Evolutionary conservation across 92 coral and sea anemone genomes (phyloP).

Genomic region (Phenganax marumi): DNA sequence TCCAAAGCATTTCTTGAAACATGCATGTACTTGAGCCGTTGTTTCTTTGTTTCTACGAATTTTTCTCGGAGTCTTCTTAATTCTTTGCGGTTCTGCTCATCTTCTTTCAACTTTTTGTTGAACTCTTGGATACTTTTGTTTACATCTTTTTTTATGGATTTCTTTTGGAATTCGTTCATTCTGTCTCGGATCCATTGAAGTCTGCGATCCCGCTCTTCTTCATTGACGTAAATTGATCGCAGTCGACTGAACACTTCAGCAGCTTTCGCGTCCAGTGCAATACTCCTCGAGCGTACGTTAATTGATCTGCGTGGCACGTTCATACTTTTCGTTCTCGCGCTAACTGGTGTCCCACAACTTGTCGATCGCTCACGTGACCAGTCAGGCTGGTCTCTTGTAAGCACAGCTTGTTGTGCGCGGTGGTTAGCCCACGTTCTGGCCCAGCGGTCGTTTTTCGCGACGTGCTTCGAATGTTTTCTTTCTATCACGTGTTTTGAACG

Average conservation of each 20-base stretch:
- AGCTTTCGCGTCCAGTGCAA: constrained; percentile 74
- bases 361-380: constrained; percentile 18
- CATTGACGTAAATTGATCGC: constrained; percentile 77
- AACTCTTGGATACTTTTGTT: constrained; percentile 69
- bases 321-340: background rate
- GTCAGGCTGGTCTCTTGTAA: constrained; percentile 40
- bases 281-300: background rate
- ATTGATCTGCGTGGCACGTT: background rate
- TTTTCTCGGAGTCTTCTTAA: constrained; percentile 73
- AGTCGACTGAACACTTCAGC: constrained; percentile 67
- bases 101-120: constrained; percentile 63
- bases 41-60: constrained; percentile 66
- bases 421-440: constrained; percentile 85
- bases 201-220: constrained; percentile 65
- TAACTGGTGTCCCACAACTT: constrained; percentile 30
- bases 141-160: constrained; percentile 70
- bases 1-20: constrained; percentile 75
- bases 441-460: constrained; percentile 47
- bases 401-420: constrained; percentile 73
- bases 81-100: constrained; percentile 75
- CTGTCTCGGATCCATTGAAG: constrained; percentile 62
- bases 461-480: background rate
- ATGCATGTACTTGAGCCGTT: constrained; percentile 60
- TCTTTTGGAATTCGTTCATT: constrained; percentile 65
- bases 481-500: background rate